phyloP scores from a whole-genome alignment of 2,797 vertebrate genomes.

The Micrastur ruficollis region DNA sequence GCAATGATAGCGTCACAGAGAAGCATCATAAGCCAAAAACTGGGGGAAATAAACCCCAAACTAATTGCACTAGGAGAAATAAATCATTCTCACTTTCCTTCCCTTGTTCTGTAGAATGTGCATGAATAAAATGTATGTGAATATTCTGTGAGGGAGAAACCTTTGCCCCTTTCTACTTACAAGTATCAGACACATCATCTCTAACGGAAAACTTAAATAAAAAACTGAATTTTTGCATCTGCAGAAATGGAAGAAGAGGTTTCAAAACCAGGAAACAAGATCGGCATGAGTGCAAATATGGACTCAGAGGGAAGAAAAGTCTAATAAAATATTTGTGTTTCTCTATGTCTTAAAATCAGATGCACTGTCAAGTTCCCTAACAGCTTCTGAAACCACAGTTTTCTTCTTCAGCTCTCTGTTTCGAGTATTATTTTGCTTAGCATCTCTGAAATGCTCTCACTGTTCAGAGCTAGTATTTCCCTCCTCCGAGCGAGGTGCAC shows the following conservation, averaged over 20 bases:
- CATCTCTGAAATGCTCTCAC: not conserved
- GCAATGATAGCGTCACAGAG: not conserved
- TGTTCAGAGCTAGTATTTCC: not conserved
- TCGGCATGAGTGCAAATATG: not conserved
- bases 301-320: not conserved
- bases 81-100: not conserved
- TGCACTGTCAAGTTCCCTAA: not conserved
- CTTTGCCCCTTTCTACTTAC: not conserved
- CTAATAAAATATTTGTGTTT: not conserved
- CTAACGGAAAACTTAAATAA: not conserved
- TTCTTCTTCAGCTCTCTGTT: not conserved
- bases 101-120: not conserved
- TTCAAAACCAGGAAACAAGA: not conserved
- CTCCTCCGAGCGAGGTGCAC: fast-evolving
- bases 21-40: not conserved
- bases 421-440: not conserved
- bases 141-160: not conserved
- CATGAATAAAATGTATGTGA: not conserved
- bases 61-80: not conserved
- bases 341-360: not conserved
- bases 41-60: not conserved
- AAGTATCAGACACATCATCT: not conserved
- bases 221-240: not conserved
- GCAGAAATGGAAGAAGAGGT: not conserved
- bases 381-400: not conserved